Evolutionary conservation across 2,888 invertebrate species (phyloP).

Genomic region (Xestia rhomboidea): DNA sequence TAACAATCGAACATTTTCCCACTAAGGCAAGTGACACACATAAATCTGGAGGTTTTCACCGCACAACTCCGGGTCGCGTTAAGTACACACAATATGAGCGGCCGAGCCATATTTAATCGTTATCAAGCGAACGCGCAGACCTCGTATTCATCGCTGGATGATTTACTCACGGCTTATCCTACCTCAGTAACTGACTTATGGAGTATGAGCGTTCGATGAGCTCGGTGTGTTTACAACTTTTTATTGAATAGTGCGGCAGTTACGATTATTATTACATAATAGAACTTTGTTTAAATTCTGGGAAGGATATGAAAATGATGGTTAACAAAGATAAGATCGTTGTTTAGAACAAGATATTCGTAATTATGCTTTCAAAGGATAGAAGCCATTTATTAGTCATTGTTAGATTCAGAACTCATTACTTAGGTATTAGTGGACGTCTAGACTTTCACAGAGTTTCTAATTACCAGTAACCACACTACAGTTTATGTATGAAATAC

Average conservation of each 20-base stretch:
- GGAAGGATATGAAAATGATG: no score
- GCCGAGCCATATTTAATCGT: conserved; percentile 87
- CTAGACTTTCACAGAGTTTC: neutral
- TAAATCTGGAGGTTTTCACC: conserved; percentile 72
- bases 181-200: conserved; percentile 83
- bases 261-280: neutral
- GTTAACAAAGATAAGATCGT: neutral
- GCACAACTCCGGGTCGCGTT: conserved; percentile 71
- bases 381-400: neutral
- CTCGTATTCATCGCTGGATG: conserved; percentile 86
- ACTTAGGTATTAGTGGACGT: neutral
- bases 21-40: conserved; percentile 68
- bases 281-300: neutral
- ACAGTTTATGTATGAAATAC: neutral
- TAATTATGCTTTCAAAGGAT: neutral
- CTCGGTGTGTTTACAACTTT: conserved; percentile 58
- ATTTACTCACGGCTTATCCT: conserved; percentile 88
- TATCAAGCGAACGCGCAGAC: conserved; percentile 83
- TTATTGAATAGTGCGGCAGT: conserved; percentile 27
- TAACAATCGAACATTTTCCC: conserved; percentile 52
- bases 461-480: neutral
- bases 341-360: neutral
- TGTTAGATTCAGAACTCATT: neutral
- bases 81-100: conserved; percentile 85
- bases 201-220: conserved; percentile 67